A percentile compares a stretch with the other conserved stretches of the same genome.
Evolutionary conservation across 2,113 vertebrate species (phyloP).

Genomic region (Aspidoscelis tigris): DNA sequence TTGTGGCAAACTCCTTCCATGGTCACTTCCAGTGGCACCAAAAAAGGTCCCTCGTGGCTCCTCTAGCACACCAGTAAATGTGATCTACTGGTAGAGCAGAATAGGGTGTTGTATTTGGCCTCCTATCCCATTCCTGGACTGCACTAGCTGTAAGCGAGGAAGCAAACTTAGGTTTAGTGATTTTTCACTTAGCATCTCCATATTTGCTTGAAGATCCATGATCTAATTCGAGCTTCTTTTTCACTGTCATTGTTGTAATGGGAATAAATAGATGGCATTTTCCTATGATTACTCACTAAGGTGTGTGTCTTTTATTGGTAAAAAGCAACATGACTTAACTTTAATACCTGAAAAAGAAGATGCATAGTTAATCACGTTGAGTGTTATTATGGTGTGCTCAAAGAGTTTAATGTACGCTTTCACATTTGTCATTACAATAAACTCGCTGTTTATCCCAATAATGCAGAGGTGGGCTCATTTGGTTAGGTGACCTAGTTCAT

Average conservation of each 20-base stretch:
- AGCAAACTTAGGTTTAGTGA: too few species aligned
- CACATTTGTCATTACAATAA: background rate
- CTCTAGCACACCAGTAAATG: too few species aligned
- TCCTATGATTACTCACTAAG: background rate
- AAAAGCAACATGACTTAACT: background rate
- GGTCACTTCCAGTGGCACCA: too few species aligned
- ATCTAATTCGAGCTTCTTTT: background rate
- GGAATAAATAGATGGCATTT: background rate
- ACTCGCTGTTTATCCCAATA: background rate
- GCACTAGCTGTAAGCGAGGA: too few species aligned
- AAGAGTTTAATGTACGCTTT: background rate
- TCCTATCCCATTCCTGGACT: too few species aligned
- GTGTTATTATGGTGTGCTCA: background rate
- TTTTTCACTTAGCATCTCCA: background rate
- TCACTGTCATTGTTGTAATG: background rate
- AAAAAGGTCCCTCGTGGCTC: too few species aligned
- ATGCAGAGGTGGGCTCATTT: background rate
- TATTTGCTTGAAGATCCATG: background rate
- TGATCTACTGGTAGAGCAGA: too few species aligned
- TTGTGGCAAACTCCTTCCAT: too few species aligned
- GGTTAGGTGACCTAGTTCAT: background rate
- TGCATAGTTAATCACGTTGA: background rate
- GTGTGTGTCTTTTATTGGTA: background rate
- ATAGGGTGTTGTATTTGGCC: too few species aligned
- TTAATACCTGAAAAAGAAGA: background rate